Percentiles rank a stretch among this genome's conserved stretches.
phyloP scores from a whole-genome alignment of 2,797 vertebrate species.

The Triplophysa yarkandensis region DNA sequence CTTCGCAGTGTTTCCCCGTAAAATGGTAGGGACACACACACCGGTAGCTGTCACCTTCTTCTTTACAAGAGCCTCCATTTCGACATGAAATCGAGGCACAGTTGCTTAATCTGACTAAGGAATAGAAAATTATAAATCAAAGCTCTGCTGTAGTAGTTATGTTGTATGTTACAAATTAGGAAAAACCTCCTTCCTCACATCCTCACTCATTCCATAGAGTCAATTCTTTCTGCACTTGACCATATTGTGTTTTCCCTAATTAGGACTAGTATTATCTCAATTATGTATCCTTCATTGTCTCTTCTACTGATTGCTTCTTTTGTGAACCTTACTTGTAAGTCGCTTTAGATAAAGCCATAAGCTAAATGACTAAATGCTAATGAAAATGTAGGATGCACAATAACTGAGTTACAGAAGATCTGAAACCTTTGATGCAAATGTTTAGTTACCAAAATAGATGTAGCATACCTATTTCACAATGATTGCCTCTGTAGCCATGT shows the following conservation, averaged over 20 bases:
- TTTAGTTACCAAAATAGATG: constrained; percentile 33
- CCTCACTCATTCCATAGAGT: no score
- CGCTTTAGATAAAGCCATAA: no score
- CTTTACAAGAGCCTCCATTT: constrained; percentile 93
- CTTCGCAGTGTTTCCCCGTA: constrained; percentile 94
- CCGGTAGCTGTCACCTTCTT: constrained; percentile 83
- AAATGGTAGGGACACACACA: constrained; percentile 94
- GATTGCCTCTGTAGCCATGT: constrained; percentile 85
- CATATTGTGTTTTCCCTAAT: no score
- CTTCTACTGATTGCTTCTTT: no score
- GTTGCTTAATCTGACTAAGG: constrained; percentile 87
- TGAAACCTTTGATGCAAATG: not conserved
- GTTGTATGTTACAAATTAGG: not conserved
- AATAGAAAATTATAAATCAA: constrained; percentile 51
- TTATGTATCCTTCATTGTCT: no score
- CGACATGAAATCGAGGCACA: constrained; percentile 90
- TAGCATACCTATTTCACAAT: constrained; percentile 90
- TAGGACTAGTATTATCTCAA: no score
- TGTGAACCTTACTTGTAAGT: no score
- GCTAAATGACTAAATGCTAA: no score
- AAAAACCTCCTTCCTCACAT: no score
- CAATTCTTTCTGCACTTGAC: no score
- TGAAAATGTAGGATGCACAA: not conserved
- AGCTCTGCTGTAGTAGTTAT: not conserved
- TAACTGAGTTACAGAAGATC: not conserved